Conservation (phyloP, 2,797 vertebrate species). For the Dryobates pubescens region DNA sequence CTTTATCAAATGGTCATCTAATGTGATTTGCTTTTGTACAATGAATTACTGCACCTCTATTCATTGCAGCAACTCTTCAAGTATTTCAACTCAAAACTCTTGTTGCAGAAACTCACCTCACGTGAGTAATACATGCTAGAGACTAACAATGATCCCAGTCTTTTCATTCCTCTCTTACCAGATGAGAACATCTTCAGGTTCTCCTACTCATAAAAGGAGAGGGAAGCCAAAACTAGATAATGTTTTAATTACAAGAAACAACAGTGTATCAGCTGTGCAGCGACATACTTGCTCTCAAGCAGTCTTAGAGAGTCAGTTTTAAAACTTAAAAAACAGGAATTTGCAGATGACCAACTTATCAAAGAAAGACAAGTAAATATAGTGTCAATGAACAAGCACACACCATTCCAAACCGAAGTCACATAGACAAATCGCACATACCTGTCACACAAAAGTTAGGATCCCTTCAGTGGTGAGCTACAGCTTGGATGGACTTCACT, state of each 20-base stretch:
- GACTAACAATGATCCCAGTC: not conserved
- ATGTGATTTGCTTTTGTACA: not conserved
- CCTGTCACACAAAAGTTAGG: not conserved
- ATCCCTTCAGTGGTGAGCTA: not conserved
- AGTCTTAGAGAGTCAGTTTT: not conserved
- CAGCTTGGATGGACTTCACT: accelerated
- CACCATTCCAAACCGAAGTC: not conserved
- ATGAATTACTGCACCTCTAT: not conserved
- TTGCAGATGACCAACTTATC: not conserved
- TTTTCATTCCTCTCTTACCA: conserved; percentile 12
- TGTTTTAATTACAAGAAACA: conserved; percentile 20
- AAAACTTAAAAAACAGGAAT: not conserved
- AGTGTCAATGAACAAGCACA: not conserved
- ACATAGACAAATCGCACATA: not conserved
- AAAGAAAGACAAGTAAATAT: not conserved
- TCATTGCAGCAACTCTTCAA: not conserved
- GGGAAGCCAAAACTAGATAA: not conserved
- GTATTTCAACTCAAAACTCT: not conserved
- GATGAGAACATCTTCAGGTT: conserved; percentile 27
- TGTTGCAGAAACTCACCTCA: not conserved
- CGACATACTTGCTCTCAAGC: not conserved
- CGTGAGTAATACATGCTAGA: not conserved
- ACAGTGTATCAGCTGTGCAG: not conserved
- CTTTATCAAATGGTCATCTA: accelerated
- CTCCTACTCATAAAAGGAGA: conserved; percentile 8